Percentiles rank a stretch among this genome's conserved stretches.
Evolutionary conservation across 2,797 vertebrate genomes (phyloP).

Genomic region (Xenentodon cancila): DNA sequence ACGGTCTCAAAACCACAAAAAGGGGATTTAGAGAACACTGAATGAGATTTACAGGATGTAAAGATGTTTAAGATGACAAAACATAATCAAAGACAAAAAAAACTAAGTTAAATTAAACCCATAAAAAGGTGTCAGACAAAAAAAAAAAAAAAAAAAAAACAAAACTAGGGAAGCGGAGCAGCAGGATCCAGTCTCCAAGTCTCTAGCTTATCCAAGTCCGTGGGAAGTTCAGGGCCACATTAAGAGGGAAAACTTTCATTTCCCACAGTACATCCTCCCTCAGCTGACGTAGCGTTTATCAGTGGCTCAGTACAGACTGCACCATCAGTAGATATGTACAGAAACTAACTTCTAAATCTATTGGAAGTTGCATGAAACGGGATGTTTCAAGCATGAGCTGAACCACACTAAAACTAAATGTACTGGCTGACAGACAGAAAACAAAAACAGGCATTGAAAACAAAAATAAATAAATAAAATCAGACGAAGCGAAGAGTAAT

Average conservation of each 20-base stretch:
- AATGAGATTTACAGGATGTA: slow-evolving; percentile 26
- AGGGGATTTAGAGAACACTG: slow-evolving; percentile 30
- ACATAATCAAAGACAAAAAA: not conserved
- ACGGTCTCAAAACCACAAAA: slow-evolving; percentile 31
- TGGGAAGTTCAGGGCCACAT: slow-evolving; percentile 18
- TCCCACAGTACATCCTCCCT: too few species aligned
- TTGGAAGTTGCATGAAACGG: slow-evolving; percentile 6
- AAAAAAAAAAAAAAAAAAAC: slow-evolving; percentile 16
- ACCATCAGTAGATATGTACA: not conserved
- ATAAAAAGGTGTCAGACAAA: slow-evolving; percentile 15
- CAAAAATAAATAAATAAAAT: slow-evolving; percentile 70
- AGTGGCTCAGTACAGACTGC: too few species aligned
- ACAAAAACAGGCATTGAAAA: slow-evolving; percentile 70
- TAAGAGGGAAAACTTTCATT: not conserved
- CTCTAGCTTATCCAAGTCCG: slow-evolving; percentile 34
- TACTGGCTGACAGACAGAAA: slow-evolving; percentile 31
- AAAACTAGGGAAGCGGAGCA: slow-evolving; percentile 17
- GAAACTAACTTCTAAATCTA: slow-evolving; percentile 14
- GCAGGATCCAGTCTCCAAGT: slow-evolving; percentile 21
- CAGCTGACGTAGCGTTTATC: too few species aligned
- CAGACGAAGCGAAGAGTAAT: slow-evolving; percentile 57
- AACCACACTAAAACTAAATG: slow-evolving; percentile 30
- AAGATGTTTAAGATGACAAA: slow-evolving; percentile 16
- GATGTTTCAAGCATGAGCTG: slow-evolving; percentile 18
- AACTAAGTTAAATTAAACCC: slow-evolving; percentile 23